These are phyloP conservation scores for Misgurnus anguillicaudatus DNA, from an alignment of 2,113 vertebrate species.

Conservation along the genomic window DNA sequence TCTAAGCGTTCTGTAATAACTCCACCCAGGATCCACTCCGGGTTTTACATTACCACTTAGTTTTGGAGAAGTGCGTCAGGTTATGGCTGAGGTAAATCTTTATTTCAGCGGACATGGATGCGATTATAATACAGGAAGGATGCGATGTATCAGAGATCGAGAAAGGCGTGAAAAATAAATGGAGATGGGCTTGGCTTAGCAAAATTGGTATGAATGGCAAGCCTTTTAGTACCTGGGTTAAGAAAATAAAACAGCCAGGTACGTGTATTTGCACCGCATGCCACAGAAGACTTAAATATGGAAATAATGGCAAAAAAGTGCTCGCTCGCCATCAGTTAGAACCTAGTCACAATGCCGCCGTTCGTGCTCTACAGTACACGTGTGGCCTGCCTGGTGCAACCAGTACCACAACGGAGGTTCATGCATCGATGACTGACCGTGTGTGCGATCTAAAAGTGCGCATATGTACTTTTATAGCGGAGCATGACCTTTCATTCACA, in stretches of 20 bases:
- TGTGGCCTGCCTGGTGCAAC: neutral
- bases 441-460: neutral
- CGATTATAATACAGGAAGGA: neutral
- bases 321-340: neutral
- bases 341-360: neutral
- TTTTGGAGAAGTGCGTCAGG: too few relatives aligned
- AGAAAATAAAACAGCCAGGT: slow-evolving; percentile 8
- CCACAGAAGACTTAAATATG: slow-evolving; percentile 4
- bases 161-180: neutral
- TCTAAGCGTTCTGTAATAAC: too few relatives aligned
- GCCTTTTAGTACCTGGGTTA: neutral
- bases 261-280: neutral
- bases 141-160: neutral
- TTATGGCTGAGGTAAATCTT: too few relatives aligned
- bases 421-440: neutral
- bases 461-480: neutral
- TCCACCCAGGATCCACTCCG: too few relatives aligned
- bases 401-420: neutral
- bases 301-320: slow-evolving; percentile 10
- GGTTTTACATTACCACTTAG: too few relatives aligned
- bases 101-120: neutral
- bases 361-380: neutral
- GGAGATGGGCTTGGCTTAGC: neutral
- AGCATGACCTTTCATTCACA: neutral
- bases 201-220: neutral